phyloP scores from a whole-genome alignment of 2,888 invertebrate species.

The Clepsis dumicolana region DNA sequence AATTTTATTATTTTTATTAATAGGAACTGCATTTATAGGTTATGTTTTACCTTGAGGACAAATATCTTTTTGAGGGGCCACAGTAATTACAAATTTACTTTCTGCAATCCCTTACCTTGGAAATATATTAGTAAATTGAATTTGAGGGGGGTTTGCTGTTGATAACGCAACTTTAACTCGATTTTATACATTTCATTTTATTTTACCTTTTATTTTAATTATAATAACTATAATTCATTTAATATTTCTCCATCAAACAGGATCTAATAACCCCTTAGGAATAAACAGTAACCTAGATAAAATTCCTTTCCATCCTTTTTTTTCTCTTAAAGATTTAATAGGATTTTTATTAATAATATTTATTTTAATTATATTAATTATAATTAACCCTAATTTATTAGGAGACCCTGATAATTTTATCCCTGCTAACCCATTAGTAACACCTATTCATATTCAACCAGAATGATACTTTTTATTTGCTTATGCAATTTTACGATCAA shows the following conservation, averaged over 20 bases:
- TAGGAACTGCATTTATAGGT: conserved; percentile 91
- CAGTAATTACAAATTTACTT: conserved; percentile 91
- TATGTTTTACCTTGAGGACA: conserved; percentile 93
- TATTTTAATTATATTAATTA: conserved; percentile 80
- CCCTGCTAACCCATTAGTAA: conserved; percentile 89
- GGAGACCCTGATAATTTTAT: conserved; percentile 92
- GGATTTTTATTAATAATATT: conserved; percentile 86
- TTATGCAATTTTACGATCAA: conserved; percentile 92
- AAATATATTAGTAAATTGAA: conserved; percentile 87
- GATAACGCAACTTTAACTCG: conserved; percentile 91
- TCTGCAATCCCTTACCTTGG: conserved; percentile 91
- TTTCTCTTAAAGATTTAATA: conserved; percentile 87
- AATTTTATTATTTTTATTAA: conserved; percentile 88
- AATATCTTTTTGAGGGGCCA: conserved; percentile 93
- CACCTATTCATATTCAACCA: conserved; percentile 92
- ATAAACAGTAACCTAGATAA: conserved; percentile 88
- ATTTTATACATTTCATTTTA: conserved; percentile 91
- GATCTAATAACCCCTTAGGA: conserved; percentile 89
- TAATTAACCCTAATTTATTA: conserved; percentile 86
- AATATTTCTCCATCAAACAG: conserved; percentile 89
- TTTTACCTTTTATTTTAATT: conserved; percentile 89
- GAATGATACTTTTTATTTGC: conserved; percentile 95
- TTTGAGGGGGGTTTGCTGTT: conserved; percentile 92
- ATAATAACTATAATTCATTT: conserved; percentile 88
- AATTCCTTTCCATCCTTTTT: conserved; percentile 90